Evolutionary conservation across 92 coral and sea anemone species (phyloP).

Genomic region (Montipora capitata): DNA sequence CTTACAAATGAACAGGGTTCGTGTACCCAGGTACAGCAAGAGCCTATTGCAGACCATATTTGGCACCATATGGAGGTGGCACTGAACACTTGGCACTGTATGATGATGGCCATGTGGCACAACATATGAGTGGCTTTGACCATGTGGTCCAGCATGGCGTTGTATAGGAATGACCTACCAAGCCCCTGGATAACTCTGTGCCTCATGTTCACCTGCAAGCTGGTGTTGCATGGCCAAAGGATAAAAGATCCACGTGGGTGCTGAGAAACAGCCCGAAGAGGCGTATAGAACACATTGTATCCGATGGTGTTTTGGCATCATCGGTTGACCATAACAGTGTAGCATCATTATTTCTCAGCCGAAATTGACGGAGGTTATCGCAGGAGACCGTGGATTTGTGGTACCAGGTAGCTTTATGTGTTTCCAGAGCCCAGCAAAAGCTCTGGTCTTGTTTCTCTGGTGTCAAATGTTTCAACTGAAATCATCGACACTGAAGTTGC

Average conservation of each 20-base stretch:
- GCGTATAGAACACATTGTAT: not conserved
- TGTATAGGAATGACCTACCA: not conserved
- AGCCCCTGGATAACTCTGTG: not conserved
- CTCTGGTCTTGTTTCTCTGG: too few relatives aligned
- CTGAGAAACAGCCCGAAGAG: not conserved
- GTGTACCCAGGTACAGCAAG: not conserved
- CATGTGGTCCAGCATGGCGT: constrained; percentile 10
- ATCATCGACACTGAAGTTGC: too few relatives aligned
- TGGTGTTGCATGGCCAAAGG: constrained; percentile 2
- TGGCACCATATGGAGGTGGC: not conserved
- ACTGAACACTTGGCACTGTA: constrained; percentile 1
- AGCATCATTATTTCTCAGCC: constrained; percentile 55
- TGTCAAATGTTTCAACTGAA: too few relatives aligned
- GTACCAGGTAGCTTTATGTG: not conserved
- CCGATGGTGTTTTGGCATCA: not conserved
- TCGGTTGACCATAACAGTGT: constrained; percentile 3
- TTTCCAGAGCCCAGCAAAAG: too few relatives aligned
- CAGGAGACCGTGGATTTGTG: constrained; percentile 66
- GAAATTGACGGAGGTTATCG: constrained; percentile 43
- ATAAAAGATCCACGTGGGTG: not conserved
- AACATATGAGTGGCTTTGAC: constrained; percentile 1
- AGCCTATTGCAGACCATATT: not conserved
- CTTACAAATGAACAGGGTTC: not conserved
- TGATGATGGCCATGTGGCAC: constrained; percentile 2
- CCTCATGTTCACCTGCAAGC: constrained; percentile 6